Evolutionary conservation across 2,888 invertebrate species (phyloP).

Genomic region (Drosophila quinaria): DNA sequence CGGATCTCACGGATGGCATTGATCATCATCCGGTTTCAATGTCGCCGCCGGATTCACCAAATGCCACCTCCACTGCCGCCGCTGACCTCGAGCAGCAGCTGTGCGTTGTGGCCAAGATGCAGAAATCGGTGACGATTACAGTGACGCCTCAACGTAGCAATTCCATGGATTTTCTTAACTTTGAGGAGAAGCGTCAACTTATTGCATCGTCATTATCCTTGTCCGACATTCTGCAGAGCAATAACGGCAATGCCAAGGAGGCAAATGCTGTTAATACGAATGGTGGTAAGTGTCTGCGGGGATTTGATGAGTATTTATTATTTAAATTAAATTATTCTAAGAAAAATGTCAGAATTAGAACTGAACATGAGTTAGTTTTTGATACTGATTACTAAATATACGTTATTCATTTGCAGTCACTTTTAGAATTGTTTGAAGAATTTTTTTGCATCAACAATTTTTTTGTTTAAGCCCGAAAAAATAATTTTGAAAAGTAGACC

Average conservation of each 20-base stretch:
- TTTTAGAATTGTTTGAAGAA: too few species aligned
- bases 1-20: constrained; percentile 78
- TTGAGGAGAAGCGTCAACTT: constrained; percentile 95
- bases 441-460: too few species aligned
- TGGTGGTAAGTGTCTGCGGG: constrained; percentile 79
- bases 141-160: constrained; percentile 91
- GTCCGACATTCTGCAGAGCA: constrained; percentile 93
- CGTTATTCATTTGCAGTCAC: too few species aligned
- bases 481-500: too few species aligned
- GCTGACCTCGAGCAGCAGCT: constrained; percentile 81
- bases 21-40: constrained; percentile 65
- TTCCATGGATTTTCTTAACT: constrained; percentile 95
- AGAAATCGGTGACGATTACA: constrained; percentile 88
- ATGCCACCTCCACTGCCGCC: constrained; percentile 43
- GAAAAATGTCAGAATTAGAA: too few species aligned
- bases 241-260: constrained; percentile 84
- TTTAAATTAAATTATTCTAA: too few species aligned
- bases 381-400: too few species aligned
- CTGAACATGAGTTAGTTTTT: too few species aligned
- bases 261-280: constrained; percentile 85
- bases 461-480: too few species aligned
- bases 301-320: background rate
- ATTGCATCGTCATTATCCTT: constrained; percentile 95
- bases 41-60: constrained; percentile 72
- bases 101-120: constrained; percentile 86